phyloP scores from a whole-genome alignment of 2,888 invertebrate genomes.

The Drosophila antonietae region DNA sequence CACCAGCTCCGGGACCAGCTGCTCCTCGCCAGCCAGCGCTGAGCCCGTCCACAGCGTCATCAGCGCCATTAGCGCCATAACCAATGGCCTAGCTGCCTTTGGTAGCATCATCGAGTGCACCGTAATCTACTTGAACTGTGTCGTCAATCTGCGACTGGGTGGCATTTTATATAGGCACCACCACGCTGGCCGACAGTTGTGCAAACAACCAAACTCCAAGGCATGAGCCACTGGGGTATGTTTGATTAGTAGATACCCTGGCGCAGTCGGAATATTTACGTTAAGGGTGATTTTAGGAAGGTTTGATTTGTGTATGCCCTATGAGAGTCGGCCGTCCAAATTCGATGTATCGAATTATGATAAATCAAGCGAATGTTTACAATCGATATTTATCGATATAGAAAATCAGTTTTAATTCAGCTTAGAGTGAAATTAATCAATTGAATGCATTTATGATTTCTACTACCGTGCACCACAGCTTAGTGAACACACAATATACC shows the following conservation, averaged over 20 bases:
- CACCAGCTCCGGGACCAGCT: not conserved
- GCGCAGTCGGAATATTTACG: not conserved
- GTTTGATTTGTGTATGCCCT: too few relatives aligned
- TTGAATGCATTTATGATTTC: not conserved
- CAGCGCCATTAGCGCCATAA: constrained; percentile 8
- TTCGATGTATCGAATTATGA: too few relatives aligned
- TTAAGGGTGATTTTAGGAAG: too few relatives aligned
- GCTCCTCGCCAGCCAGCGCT: not conserved
- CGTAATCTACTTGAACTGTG: constrained; percentile 17
- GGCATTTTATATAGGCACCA: constrained; percentile 41
- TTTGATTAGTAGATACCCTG: not conserved
- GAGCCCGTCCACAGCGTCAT: not conserved
- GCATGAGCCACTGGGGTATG: not conserved
- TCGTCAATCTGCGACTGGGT: not conserved
- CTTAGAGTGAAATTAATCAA: not conserved
- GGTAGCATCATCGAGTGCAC: constrained; percentile 28
- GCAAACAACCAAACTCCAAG: constrained; percentile 26
- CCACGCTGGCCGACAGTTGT: constrained; percentile 33
- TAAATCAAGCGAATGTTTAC: too few relatives aligned
- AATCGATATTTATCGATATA: not conserved
- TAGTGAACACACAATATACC: not conserved
- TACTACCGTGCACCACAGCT: not conserved
- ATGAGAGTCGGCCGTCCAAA: too few relatives aligned
- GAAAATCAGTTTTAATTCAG: not conserved
- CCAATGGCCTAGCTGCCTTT: constrained; percentile 18